These are phyloP conservation scores for Erithacus rubecula DNA, from an alignment of 2,797 vertebrate species.

Conservation along the genomic window DNA sequence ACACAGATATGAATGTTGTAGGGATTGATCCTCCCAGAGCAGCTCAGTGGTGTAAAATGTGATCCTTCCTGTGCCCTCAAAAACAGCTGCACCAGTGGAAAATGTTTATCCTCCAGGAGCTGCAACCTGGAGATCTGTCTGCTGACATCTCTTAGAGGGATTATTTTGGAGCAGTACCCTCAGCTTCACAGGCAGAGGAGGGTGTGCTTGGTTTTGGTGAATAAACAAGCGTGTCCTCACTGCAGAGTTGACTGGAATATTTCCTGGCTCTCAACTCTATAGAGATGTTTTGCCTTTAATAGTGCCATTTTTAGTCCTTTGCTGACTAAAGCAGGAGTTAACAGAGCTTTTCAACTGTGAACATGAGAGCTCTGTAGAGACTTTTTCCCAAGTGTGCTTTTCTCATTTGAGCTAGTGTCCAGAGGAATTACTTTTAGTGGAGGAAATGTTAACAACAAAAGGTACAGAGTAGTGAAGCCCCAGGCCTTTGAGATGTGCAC, in stretches of 20 bases:
- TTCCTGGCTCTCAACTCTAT: background rate
- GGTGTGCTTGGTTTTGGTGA: background rate
- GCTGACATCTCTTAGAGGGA: background rate
- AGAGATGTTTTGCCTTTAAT: background rate
- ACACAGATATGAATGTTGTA: background rate
- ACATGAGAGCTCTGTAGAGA: background rate
- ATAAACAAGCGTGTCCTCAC: background rate
- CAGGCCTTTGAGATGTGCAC: background rate
- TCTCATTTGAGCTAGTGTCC: background rate
- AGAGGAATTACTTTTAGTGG: background rate
- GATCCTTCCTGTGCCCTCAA: background rate
- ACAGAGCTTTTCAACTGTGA: background rate
- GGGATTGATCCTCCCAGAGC: background rate
- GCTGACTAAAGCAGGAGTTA: slow-evolving; percentile 4
- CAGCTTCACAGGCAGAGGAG: background rate
- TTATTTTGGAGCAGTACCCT: background rate
- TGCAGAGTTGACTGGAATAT: background rate
- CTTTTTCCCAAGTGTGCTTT: background rate
- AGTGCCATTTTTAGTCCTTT: background rate
- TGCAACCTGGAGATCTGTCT: background rate
- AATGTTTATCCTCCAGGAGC: background rate
- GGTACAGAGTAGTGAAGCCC: background rate
- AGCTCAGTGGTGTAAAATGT: background rate
- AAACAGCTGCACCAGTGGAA: background rate
- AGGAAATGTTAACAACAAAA: background rate